Percentiles rank a stretch among this genome's conserved stretches.
These are phyloP conservation scores for Ciona savignyi DNA, from an alignment of 23 tunicate genomes.

Conservation along the genomic window DNA sequence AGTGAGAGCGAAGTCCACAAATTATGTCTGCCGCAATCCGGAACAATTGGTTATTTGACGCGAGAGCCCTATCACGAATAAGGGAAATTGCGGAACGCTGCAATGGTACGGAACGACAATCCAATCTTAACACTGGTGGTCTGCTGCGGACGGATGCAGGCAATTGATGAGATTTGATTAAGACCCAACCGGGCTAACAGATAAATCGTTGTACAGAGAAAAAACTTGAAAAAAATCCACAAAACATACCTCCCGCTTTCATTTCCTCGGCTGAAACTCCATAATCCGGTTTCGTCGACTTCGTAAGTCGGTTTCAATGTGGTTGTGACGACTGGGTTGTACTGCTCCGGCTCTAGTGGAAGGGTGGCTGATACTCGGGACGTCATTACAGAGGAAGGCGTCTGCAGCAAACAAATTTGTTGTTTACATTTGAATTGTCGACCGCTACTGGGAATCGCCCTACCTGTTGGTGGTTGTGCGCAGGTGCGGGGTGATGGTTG, in stretches of 20 bases:
- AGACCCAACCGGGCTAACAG: no score
- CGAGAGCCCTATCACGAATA: neutral
- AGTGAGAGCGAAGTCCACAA: no score
- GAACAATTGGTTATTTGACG: no score
- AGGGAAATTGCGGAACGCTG: neutral
- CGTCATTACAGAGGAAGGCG: slow-evolving; percentile 36
- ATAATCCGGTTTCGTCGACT: slow-evolving; percentile 53
- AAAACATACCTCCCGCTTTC: slow-evolving; percentile 49
- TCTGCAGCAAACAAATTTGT: no score
- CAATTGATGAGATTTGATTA: no score
- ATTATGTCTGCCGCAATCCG: no score
- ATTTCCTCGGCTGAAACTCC: slow-evolving; percentile 54
- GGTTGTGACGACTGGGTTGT: slow-evolving; percentile 76
- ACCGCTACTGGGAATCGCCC: no score
- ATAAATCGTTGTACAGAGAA: no score
- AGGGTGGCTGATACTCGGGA: slow-evolving; percentile 38
- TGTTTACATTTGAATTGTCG: no score
- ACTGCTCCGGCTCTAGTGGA: slow-evolving; percentile 31
- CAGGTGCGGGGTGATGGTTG: slow-evolving; percentile 7
- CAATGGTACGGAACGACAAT: neutral
- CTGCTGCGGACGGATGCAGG: neutral
- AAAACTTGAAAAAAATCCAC: no score
- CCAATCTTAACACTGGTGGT: neutral
- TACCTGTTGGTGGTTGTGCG: slow-evolving; percentile 36
- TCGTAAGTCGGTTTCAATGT: slow-evolving; percentile 73